A percentile compares a stretch with the other conserved stretches of the same genome.
phyloP scores from a whole-genome alignment of 35 echinoderm and acorn worm genomes.

The Patiria miniata region DNA sequence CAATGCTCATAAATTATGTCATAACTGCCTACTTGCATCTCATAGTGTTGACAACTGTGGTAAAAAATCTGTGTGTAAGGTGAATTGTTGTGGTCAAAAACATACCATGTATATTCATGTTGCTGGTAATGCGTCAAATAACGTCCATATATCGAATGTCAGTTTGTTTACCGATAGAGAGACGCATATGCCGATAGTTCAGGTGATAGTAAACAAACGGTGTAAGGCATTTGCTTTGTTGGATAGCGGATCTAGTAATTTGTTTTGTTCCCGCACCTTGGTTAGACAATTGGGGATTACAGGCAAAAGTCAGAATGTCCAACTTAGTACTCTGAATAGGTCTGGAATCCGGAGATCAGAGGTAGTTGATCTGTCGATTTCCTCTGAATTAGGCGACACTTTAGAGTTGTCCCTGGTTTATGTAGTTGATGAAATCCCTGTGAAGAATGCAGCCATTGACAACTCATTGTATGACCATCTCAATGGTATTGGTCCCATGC shows the following conservation, averaged over 20 bases:
- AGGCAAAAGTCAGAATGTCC: background rate
- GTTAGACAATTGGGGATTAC: slow-evolving; percentile 36
- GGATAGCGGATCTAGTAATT: slow-evolving; percentile 52
- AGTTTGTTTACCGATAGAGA: slow-evolving; percentile 20
- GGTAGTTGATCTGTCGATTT: background rate
- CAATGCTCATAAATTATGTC: slow-evolving; percentile 20
- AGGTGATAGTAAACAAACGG: background rate
- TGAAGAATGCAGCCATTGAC: slow-evolving; percentile 26
- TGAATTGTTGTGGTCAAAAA: slow-evolving; percentile 12
- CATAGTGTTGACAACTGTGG: slow-evolving; percentile 24
- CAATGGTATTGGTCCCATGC: background rate
- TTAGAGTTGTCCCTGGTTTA: slow-evolving; percentile 39
- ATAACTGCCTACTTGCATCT: slow-evolving; percentile 30
- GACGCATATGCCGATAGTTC: slow-evolving; percentile 30
- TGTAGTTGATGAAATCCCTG: slow-evolving; percentile 49
- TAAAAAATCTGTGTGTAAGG: slow-evolving; percentile 30
- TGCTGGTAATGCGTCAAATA: background rate
- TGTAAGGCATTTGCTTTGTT: slow-evolving; percentile 6
- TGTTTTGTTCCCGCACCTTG: slow-evolving; percentile 34
- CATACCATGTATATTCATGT: slow-evolving; percentile 42
- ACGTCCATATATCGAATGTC: slow-evolving; percentile 27
- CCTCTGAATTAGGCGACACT: slow-evolving; percentile 12
- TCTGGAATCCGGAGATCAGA: background rate
- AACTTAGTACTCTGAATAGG: background rate
- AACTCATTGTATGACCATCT: slow-evolving; percentile 18